Base-by-base conservation (phyloP, 2,888 invertebrate species). In the Amphiduros pacificus region DNA sequence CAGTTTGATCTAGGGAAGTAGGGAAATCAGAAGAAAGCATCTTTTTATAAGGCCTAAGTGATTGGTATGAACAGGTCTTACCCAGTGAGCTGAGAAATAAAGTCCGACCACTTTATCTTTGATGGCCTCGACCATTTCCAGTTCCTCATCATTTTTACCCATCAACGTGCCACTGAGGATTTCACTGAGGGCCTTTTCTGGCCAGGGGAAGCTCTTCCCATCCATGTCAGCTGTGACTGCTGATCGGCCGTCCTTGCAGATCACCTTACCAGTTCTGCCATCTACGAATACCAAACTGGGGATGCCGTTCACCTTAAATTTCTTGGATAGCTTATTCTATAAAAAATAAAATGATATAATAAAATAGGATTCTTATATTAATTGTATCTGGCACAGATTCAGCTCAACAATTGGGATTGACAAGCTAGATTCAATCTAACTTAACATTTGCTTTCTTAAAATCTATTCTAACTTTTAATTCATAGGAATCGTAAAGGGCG, bases 61-160 rank as follows among this genome's bases (percentile, higher is more conserved):
- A 49, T 49, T 9, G 6, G 6, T 20, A 49, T 49, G n/a, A n/a
- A 17, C 26, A 28, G 36, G 36, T 81, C 87, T 85, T 83, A 93
- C 93, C 93, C 93, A 93, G 80, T 92, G 90, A 24, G 93, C 93
- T 63, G 92, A 91, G 81, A 93, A 93, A 78, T 92, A 92, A 73
- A 93, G 88, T 44, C 90, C 92, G 74, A 89, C 88, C 58, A 90
- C 86, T 87, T 88, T 71, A 73, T 87, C 86, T 20, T 75, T 74
- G 55, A 82, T 65, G 1, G 64, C 74, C 1, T 9, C 17, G 9
- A 50, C 17, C 40, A 22, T 27, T 9, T 31, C 9, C 36, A 31
- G 32, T 27, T 50, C 29, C 20, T 29, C 27, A 50, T 51, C 58
- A 14, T 49, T 48, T 36, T 58, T 58, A 11, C 32, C 56, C 6